phyloP scores from a whole-genome alignment of 2,888 invertebrate species.

The Apoderus coryli region DNA sequence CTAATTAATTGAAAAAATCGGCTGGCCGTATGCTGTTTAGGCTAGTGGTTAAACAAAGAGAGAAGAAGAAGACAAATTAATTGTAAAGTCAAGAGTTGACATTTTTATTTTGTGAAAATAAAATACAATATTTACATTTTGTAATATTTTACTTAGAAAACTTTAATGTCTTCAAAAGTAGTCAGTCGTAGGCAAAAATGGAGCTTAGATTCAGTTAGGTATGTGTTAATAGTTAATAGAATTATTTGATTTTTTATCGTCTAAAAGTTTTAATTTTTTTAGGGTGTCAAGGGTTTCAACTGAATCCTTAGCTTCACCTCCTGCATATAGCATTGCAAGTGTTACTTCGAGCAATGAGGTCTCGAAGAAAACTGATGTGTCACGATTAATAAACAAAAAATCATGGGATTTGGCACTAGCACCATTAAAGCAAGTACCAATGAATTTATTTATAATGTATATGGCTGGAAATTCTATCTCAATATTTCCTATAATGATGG shows the following conservation, averaged over 20 bases:
- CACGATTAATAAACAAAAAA: conserved; percentile 78
- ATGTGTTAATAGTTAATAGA: conserved; percentile 11
- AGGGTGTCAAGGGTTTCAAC: conserved; percentile 19
- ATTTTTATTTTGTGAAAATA: no score
- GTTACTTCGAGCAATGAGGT: conserved; percentile 62
- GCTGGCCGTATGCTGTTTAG: no score
- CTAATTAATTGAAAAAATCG: no score
- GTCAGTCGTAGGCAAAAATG: conserved; percentile 28
- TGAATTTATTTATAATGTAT: conserved; percentile 99
- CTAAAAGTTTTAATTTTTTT: conserved; percentile 11
- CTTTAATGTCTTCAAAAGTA: no score
- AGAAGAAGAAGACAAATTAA: no score
- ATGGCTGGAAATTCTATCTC: conserved; percentile 99
- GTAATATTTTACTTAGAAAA: no score
- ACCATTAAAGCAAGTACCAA: conserved; percentile 91
- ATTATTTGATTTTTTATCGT: neutral
- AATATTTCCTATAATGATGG: conserved; percentile 99
- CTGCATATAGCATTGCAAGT: conserved; percentile 66
- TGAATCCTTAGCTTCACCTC: conserved; percentile 52
- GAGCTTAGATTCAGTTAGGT: conserved; percentile 29
- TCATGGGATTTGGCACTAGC: conserved; percentile 94
- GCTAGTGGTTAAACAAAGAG: no score
- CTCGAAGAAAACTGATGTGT: conserved; percentile 68
- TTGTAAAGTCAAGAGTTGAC: no score
- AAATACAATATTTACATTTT: no score